Base-by-base conservation (phyloP, 2,113 vertebrate genomes). In the Bos indicus region DNA sequence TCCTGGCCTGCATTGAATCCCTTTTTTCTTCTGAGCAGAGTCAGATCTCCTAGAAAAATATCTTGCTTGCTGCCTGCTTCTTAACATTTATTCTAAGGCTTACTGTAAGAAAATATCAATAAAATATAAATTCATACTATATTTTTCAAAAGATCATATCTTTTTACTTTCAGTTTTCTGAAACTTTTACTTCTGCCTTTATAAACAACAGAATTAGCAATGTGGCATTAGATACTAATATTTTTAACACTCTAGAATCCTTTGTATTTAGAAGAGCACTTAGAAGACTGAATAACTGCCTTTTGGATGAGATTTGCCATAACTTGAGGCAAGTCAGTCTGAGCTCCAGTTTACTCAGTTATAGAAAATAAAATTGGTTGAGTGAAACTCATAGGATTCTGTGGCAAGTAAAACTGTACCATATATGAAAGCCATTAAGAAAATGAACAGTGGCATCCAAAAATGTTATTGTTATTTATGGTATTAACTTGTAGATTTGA, bases 1-100 rank as follows among this genome's bases (percentile, higher is more conserved):
- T 88, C 46, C 81, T 71, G 23, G 15, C 11, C 12, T 83, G 40
- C 25, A 21, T 6, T 28, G 17, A 91, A 40, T 93, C 23, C 10
- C 67, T 74, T 96, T 89, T 84, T 92, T 43, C 30, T 81, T 81
- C 40, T 90, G n/a, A 96, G 33, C 11, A 83, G 60, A 82, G 25
- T 87, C 13, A 67, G 10, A 80, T 80, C 40, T 16, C 57, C n/a
- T 92, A 60, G 59, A 51, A 97, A 96, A 94, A 60, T 91, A 52
- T 21, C 30, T 60, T 81, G 17, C 57, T 93, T 92, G 9, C 78
- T 96, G 33, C 21, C n/a, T 88, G 5, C 30, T 93, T 90, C 36
- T 74, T 81, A 96, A 95, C 28, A 88, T 98, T 97, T 97, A 12
- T 90, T 90, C 64, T 90, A 98, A 96, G 80, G 21, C 62, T 74